Base-by-base conservation (phyloP, 2,888 invertebrate genomes). In the Odontomyia ornata region DNA sequence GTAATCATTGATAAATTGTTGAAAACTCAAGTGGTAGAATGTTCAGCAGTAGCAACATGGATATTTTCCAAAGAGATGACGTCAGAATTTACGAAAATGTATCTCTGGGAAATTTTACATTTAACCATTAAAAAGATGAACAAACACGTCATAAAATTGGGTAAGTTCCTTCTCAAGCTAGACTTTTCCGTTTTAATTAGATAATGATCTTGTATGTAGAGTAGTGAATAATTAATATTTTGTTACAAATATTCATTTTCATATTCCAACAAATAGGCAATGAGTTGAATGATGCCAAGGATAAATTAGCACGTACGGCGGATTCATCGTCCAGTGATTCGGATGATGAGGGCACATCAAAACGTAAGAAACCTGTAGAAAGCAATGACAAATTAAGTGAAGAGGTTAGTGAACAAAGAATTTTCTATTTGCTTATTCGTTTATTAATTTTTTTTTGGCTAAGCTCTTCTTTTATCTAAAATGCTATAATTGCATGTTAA, bases 31-130 rank as follows among this genome's bases (percentile, higher is more conserved):
- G 94, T 99, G 75, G 95, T 99, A 73, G 97, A 98, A 85, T 98
- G 98, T 85, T 95, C 96, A 76, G 95, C 98, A 0, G 98, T 99
- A 15, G 98, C 98, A 65, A 97, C 96, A 81, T 99, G 98, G 98
- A 93, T 98, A 80, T 99, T 99, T 88, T 95, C 97, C 4, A 95
- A 95, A 86, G 95, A 95, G 85, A 97, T 98, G 97, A 90, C 91
- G 21, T 88, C 91, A 0, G 95, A 94, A 87, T 98, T 98, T 86
- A 97, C 97, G 0, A 96, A 96, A 87, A 91, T 93, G 83, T 98
- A 96, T 86, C 90, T 98, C 23, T 99, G 99, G 98, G 99, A 99
- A 88, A 93, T 99, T 78, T 89, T 99, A 75, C 97, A 98, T 86
- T 88, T 96, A 78, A 98, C 98, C 1, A 96, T 99, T 71, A 94